Percentiles rank a stretch among this genome's conserved stretches.
Conservation (phyloP, 2,113 vertebrate species). For the Heterotis niloticus region DNA sequence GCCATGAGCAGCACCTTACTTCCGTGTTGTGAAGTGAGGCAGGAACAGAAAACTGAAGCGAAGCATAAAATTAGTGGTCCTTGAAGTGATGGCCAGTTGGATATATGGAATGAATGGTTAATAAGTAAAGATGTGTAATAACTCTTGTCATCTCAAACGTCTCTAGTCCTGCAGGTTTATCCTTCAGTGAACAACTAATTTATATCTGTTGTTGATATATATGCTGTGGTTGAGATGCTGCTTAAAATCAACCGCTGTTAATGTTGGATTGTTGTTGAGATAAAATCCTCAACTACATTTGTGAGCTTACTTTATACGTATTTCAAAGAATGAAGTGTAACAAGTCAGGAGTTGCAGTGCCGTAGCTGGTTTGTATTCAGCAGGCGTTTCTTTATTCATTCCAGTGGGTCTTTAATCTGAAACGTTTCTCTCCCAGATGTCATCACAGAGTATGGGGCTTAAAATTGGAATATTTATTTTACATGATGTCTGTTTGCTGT, state of each 20-base stretch:
- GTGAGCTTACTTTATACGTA: background rate
- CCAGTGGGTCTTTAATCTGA: conserved; percentile 27
- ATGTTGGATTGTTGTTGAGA: no score
- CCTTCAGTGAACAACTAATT: background rate
- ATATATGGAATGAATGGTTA: conserved; percentile 4
- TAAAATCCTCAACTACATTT: background rate
- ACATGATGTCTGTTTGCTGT: conserved; percentile 48
- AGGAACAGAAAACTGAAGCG: conserved; percentile 16
- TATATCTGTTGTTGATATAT: background rate
- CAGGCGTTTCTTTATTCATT: conserved; percentile 16
- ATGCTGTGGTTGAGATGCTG: background rate
- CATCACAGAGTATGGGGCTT: conserved; percentile 19
- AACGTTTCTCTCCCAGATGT: conserved; percentile 20
- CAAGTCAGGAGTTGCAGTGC: background rate
- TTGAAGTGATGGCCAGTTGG: conserved; percentile 6
- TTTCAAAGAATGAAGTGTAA: conserved; percentile 12
- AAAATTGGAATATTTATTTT: conserved; percentile 27
- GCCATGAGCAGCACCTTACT: no score
- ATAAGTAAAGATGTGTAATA: background rate
- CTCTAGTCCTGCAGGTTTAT: background rate
- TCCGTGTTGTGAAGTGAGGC: background rate
- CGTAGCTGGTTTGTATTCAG: conserved; percentile 18
- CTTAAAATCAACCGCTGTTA: no score
- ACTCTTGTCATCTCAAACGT: background rate
- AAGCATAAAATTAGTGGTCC: conserved; percentile 13